Percentiles rank a stretch among this genome's conserved stretches.
Conservation (phyloP, 1,140 invertebrate genomes). For the Rhyacophila brunnea region DNA sequence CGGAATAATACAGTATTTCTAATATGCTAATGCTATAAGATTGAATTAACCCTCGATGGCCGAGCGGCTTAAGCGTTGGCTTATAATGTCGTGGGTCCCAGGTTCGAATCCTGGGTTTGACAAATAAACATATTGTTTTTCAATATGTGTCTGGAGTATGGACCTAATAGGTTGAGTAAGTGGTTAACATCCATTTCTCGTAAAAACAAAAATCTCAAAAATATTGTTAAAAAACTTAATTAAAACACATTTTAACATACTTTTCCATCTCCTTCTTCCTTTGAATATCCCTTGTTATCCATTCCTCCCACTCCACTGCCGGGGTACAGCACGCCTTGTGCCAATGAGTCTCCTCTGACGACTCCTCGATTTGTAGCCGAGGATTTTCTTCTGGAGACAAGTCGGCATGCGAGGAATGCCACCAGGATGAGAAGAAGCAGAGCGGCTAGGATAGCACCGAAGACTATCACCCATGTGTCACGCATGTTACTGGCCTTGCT, state of each 20-base stretch:
- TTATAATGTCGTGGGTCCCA: too few species aligned
- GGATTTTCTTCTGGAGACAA: conserved; percentile 53
- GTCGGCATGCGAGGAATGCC: conserved; percentile 58
- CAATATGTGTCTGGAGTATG: too few species aligned
- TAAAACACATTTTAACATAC: conserved; percentile 3
- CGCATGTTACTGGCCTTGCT: conserved; percentile 53
- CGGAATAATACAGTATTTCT: too few species aligned
- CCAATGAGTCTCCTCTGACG: too few species aligned
- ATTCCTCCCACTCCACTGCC: not conserved
- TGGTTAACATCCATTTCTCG: too few species aligned
- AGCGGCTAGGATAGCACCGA: conserved; percentile 59
- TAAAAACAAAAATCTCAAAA: too few species aligned
- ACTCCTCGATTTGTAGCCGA: conserved; percentile 5
- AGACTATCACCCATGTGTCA: conserved; percentile 64
- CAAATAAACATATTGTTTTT: too few species aligned
- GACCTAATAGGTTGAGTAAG: too few species aligned
- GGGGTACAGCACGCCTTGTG: not conserved
- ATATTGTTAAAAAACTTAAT: not conserved
- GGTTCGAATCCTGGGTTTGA: too few species aligned
- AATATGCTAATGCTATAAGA: too few species aligned
- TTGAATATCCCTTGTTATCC: conserved; percentile 28
- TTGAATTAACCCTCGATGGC: too few species aligned
- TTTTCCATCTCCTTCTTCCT: conserved; percentile 26
- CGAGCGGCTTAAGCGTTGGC: too few species aligned
- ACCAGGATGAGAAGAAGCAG: conserved; percentile 63